phyloP scores from a whole-genome alignment of 2,888 invertebrate genomes.

The Bellardia bayeri region DNA sequence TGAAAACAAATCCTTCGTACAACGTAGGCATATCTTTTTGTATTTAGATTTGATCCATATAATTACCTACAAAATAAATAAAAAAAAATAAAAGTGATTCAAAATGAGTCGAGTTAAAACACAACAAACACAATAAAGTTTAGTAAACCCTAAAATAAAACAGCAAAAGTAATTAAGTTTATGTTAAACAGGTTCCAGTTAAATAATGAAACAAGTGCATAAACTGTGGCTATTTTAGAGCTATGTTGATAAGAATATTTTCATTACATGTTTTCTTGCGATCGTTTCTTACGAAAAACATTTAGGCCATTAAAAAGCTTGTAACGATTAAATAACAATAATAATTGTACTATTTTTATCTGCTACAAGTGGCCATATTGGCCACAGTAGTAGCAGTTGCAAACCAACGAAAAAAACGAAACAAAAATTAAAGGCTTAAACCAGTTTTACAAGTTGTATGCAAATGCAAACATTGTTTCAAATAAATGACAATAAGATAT shows the following conservation, averaged over 20 bases:
- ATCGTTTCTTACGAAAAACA: not conserved
- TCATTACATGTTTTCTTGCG: not conserved
- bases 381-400: slow-evolving; percentile 1
- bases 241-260: not conserved
- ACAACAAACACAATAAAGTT: not conserved
- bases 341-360: slow-evolving; percentile 45
- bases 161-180: not conserved
- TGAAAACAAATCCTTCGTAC: too few species aligned
- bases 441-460: slow-evolving; percentile 25
- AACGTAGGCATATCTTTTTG: too few species aligned
- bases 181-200: slow-evolving; percentile 4
- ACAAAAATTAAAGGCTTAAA: not conserved
- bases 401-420: not conserved
- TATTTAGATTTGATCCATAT: not conserved
- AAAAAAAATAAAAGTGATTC: not conserved
- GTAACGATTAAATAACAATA: slow-evolving; percentile 44
- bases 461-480: slow-evolving; percentile 22
- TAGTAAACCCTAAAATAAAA: not conserved
- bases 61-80: not conserved
- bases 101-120: not conserved
- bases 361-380: slow-evolving; percentile 14
- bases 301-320: slow-evolving; percentile 39
- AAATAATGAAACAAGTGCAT: slow-evolving; percentile 23
- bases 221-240: not conserved
- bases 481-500: not conserved